A percentile compares a stretch with the other conserved stretches of the same genome.
phyloP scores from a whole-genome alignment of 2,797 vertebrate genomes.

The Acipenser ruthenus region DNA sequence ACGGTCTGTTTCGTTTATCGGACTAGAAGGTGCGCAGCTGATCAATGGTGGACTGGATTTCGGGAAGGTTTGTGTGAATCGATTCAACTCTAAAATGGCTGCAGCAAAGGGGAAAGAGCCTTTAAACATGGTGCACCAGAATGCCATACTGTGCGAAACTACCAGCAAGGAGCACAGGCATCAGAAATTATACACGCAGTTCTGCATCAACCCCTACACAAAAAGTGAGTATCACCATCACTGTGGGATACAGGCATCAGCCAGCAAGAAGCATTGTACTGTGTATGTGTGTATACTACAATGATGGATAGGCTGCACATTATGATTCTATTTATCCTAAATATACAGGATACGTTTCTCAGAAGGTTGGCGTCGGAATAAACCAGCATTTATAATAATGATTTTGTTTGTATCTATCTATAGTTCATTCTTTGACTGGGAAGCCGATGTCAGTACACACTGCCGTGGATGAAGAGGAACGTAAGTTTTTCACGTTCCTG shows the following conservation, averaged over 20 bases:
- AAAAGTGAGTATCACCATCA: conserved; percentile 42
- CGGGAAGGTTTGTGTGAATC: too few relatives aligned
- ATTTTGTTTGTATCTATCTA: conserved; percentile 3
- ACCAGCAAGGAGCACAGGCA: conserved; percentile 61
- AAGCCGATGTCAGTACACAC: conserved; percentile 75
- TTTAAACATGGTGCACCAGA: conserved; percentile 51
- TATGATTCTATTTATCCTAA: too few relatives aligned
- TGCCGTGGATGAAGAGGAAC: conserved; percentile 44
- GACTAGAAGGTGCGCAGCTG: too few relatives aligned
- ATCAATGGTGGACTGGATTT: too few relatives aligned
- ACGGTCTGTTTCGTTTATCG: not conserved
- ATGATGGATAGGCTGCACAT: too few relatives aligned
- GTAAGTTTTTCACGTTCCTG: conserved; percentile 47
- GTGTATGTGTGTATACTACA: not conserved
- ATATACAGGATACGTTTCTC: too few relatives aligned
- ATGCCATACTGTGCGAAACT: conserved; percentile 62
- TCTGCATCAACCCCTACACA: conserved; percentile 65
- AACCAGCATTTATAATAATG: too few relatives aligned
- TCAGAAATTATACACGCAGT: conserved; percentile 66
- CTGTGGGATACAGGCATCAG: too few relatives aligned
- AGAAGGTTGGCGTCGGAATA: too few relatives aligned
- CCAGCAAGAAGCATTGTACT: not conserved
- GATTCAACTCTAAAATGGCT: conserved; percentile 19
- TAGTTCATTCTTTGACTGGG: conserved; percentile 68
- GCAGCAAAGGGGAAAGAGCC: conserved; percentile 20